Base-by-base conservation (phyloP, 2,113 vertebrate genomes). In the Catagonus wagneri region DNA sequence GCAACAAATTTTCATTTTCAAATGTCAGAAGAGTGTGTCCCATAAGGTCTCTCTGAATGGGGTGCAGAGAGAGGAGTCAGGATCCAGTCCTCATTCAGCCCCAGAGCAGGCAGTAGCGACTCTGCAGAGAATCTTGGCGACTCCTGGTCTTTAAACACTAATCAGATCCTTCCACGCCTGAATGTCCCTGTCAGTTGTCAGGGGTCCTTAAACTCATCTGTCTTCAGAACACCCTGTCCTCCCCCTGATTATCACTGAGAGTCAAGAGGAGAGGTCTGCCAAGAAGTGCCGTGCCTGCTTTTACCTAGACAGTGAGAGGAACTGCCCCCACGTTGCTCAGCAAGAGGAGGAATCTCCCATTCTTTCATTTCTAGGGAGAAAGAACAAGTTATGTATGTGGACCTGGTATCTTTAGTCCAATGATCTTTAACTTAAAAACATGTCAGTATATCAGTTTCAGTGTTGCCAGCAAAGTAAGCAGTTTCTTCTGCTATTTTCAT, bases 341-440 rank as follows among this genome's bases (percentile, higher is more conserved):
- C 61, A 71, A 52, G 36, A 89, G 39, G 20, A 52, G 19, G 60
- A 39, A 23, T 4, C 1, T 9, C 10, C 22, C 3, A 0, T 15
- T 25, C 61, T 61, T 50, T 66, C 39, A 39, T 69, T 83, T 89
- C 29, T 50, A 15, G 44, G 16, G 60, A 63, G 58, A n/a, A 61
- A 69, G 54, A 90, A 22, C 39, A 52, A 63, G 25, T 85, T 71
- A 66, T 61, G 6, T 61, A 2, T 93, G 39, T 56, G 65, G 56
- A 86, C 8, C n/a, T 87, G 63, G 22, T 69, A 78, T 23, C 27
- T 86, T 79, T 72, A 89, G 94, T 80, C 39, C n/a, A 65, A 44
- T 68, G 66, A 89, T 60, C 32, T 83, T 89, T 83, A 32, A 78
- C 32, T 79, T 88, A 32, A 65, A 96, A 94, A 20, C 56, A 8